These are phyloP conservation scores for Saccopteryx leptura DNA, from an alignment of 2,113 vertebrate genomes.

Conservation along the genomic window DNA sequence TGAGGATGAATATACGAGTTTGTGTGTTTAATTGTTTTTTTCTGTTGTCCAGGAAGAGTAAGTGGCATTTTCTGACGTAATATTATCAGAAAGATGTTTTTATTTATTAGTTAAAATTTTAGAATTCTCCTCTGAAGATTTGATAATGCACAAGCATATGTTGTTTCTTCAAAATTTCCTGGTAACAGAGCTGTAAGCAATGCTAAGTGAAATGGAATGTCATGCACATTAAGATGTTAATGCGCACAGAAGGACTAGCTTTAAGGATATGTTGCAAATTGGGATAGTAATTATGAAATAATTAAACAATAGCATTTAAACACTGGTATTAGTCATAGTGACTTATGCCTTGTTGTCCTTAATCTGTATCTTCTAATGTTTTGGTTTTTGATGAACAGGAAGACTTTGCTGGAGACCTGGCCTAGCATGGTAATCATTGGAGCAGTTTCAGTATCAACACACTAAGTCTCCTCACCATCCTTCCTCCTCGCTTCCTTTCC, in stretches of 20 bases:
- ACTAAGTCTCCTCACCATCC: neutral
- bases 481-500: neutral
- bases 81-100: constrained; percentile 9
- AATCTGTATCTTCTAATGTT: neutral
- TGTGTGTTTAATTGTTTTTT: neutral
- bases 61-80: neutral
- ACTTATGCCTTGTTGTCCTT: neutral
- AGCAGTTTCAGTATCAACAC: neutral
- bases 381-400: neutral
- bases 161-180: constrained; percentile 1
- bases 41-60: neutral
- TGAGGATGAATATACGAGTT: constrained; percentile 11
- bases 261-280: neutral
- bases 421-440: neutral
- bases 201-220: neutral
- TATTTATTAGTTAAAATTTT: neutral
- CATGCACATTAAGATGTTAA: neutral
- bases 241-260: neutral
- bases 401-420: neutral
- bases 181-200: neutral
- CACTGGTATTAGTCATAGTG: neutral
- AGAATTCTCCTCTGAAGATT: constrained; percentile 26
- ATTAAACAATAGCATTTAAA: neutral
- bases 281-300: neutral
- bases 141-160: neutral